A percentile compares a stretch with the other conserved stretches of the same genome.
Evolutionary conservation across 2,113 vertebrate species (phyloP).

Genomic region (Rhinichthys klamathensis): DNA sequence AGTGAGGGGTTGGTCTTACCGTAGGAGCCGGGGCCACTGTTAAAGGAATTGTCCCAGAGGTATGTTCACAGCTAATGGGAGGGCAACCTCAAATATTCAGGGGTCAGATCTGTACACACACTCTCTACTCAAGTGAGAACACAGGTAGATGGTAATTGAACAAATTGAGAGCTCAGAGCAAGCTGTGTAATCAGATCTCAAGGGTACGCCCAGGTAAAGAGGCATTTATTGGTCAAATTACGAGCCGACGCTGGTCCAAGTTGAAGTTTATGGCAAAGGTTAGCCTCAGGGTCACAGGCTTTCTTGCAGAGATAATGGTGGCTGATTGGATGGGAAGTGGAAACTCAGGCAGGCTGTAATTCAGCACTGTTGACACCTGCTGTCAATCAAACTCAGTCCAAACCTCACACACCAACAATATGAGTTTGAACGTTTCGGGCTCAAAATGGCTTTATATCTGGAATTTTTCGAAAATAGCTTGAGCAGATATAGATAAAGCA

Average conservation of each 20-base stretch:
- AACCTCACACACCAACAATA: conserved; percentile 32
- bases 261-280: background rate
- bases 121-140: background rate
- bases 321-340: conserved; percentile 6
- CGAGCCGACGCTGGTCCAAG: background rate
- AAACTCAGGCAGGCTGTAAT: conserved; percentile 28
- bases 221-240: background rate
- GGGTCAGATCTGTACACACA: conserved; percentile 39
- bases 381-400: conserved; percentile 21
- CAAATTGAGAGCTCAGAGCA: background rate
- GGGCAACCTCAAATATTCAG: conserved; percentile 49
- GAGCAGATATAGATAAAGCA: background rate
- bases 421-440: background rate
- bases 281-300: conserved; percentile 25
- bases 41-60: conserved; percentile 17
- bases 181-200: conserved; percentile 21
- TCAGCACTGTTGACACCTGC: conserved; percentile 41
- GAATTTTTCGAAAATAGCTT: background rate
- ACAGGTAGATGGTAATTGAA: conserved; percentile 1
- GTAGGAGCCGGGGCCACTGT: background rate
- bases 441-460: background rate
- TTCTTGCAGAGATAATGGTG: background rate
- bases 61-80: conserved; percentile 52
- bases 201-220: conserved; percentile 16
- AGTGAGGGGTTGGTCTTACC: conserved; percentile 18